Base-by-base conservation (phyloP, 2,888 invertebrate species). In the Harpagoxenus sublaevis region DNA sequence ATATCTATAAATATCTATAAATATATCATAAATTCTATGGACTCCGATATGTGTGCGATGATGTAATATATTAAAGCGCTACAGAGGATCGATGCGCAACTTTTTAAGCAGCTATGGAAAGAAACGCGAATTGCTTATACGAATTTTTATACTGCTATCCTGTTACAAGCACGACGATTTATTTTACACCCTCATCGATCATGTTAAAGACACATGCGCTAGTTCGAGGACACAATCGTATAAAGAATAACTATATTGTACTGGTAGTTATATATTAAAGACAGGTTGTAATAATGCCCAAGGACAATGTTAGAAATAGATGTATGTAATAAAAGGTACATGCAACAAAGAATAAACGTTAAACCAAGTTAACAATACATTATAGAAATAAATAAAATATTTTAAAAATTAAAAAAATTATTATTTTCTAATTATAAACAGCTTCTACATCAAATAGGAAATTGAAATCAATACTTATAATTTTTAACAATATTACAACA, bases 1-100 rank as follows among this genome's bases (percentile, higher is more conserved):
- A n/a, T 71, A 57, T 48, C 23, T 70, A 60, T 71, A 79, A 79
- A 71, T 79, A n/a, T n/a, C n/a, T n/a, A n/a, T n/a, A n/a, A n/a
- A n/a, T 39, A 8, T 71, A 71, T 73, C 39, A 51, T 81, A 71
- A 81, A 71, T 81, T 81, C 51, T 60, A 48, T 8, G 10, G 12
- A 18, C 12, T 60, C 2, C 51, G n/a, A 51, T 79, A 60, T 10
- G 35, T 28, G 9, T 39, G 23, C 18, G 48, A 48, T 60, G 71
- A 79, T 57, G 48, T 51, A 60, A 51, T 81, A 60, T 51, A 73
- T 81, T 18, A 71, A 39, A 73, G 60, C 79, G 28, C 42, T 60
- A 18, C 5, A 12, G 39, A 12, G 39, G 73, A 73, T 81, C 73
- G 79, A 81, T 81, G 3, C 73, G 48, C 3, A 60, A 60, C 73